A percentile compares a stretch with the other conserved stretches of the same genome.
Evolutionary conservation across 2,113 vertebrate genomes (phyloP).

Genomic region (Chionis minor): DNA sequence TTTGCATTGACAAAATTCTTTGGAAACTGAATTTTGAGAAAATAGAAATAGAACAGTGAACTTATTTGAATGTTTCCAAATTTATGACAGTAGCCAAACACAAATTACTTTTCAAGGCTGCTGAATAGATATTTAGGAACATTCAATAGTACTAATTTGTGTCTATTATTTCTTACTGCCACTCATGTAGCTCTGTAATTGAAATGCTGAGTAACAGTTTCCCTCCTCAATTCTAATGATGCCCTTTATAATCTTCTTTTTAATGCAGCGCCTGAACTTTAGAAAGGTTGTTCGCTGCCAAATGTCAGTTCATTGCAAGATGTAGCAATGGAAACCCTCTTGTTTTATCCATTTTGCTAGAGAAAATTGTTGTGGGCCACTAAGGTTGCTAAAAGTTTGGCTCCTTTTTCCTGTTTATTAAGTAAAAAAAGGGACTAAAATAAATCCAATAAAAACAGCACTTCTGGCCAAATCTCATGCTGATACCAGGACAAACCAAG

Average conservation of each 20-base stretch:
- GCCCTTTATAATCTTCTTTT: slow-evolving; percentile 74
- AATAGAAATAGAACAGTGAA: neutral
- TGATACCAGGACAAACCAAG: neutral
- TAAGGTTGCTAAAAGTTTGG: neutral
- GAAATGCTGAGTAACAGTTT: slow-evolving; percentile 73
- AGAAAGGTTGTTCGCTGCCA: slow-evolving; percentile 73
- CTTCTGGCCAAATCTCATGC: neutral
- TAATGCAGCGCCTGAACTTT: slow-evolving; percentile 76
- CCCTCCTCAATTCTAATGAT: slow-evolving; percentile 71
- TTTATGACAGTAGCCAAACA: slow-evolving; percentile 25
- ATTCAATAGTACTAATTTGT: slow-evolving; percentile 65
- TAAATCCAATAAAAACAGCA: neutral
- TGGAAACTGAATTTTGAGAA: slow-evolving; percentile 27
- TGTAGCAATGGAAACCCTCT: slow-evolving; percentile 46
- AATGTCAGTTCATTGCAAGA: slow-evolving; percentile 67
- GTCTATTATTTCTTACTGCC: slow-evolving; percentile 67
- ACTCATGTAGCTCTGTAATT: slow-evolving; percentile 61
- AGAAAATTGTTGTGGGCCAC: neutral
- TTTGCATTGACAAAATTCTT: slow-evolving; percentile 41
- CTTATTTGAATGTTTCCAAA: slow-evolving; percentile 43
- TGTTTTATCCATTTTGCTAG: slow-evolving; percentile 41
- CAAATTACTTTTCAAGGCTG: slow-evolving; percentile 27
- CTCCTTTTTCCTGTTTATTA: neutral
- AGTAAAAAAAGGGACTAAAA: neutral
- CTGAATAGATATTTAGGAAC: slow-evolving; percentile 50